Base-by-base conservation (phyloP, 2,888 invertebrate species). In the Seira musarum region DNA sequence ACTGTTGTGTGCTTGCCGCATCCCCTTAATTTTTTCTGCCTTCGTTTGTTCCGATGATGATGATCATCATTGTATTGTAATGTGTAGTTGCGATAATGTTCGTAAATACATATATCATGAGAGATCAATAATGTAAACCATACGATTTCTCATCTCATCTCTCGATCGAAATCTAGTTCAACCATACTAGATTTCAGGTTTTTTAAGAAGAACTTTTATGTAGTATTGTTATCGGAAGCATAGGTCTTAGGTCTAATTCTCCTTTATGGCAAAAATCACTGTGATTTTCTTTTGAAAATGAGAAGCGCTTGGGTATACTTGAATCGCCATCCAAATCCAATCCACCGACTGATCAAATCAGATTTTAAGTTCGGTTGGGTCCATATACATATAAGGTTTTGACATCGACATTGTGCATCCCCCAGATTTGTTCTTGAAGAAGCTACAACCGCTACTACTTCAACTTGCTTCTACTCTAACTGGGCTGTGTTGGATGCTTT, bases 331-430 rank as follows among this genome's bases (percentile, higher is more conserved):
- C 40, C n/a, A n/a, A n/a, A n/a, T n/a, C n/a, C n/a, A n/a, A n/a
- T n/a, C n/a, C 5, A 13, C 40, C 40, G 40, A 40, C 40, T 40
- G 40, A 40, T 40, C 40, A 40, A 40, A 40, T 40, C 40, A 40
- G 40, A 40, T 40, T 40, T 40, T 13, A 5, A 5, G 13, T 40
- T 40, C 40, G 40, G 40, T 40, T 40, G 40, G 40, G 40, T 40
- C 40, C 40, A 40, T 40, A 40, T 40, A 40, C 40, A 40, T 40
- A 40, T 76, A 76, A 53, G 76, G 76, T 49, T 30, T 57, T 70
- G 76, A 76, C 76, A 76, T 64, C 57, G 65, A 70, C 40, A 40
- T 40, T 40, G 40, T 40, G 40, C 40, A 40, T 40, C 40, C 40
- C 40, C 40, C 40, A 8, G 40, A 40, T 40, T 40, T 40, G 40